Percentiles rank a stretch among this genome's conserved stretches.
Evolutionary conservation across 2,888 invertebrate genomes (phyloP).

Genomic region (Diploptera punctata): DNA sequence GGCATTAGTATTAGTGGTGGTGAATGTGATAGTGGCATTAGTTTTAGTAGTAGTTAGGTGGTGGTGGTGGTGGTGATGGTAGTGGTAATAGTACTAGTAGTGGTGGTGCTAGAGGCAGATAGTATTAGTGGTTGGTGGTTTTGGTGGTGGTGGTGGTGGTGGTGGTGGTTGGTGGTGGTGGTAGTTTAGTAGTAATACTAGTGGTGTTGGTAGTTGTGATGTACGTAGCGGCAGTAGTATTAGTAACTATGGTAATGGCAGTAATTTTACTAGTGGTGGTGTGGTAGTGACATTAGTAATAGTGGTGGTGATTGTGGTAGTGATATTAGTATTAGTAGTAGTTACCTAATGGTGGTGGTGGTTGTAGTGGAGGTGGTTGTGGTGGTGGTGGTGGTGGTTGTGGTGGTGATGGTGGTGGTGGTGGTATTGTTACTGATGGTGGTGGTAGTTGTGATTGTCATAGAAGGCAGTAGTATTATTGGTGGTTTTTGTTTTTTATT

Average conservation of each 20-base stretch:
- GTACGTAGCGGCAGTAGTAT: neutral
- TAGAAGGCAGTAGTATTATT: too few relatives aligned
- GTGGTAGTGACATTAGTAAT: neutral
- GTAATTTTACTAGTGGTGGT: neutral
- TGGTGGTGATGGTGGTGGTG: too few relatives aligned
- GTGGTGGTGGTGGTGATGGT: neutral
- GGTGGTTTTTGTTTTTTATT: too few relatives aligned
- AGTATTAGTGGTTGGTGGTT: neutral
- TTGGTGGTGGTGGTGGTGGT: neutral
- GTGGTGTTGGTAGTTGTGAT: too few relatives aligned
- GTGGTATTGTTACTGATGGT: neutral
- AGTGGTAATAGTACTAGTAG: too few relatives aligned
- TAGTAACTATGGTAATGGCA: neutral
- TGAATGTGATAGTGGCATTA: neutral
- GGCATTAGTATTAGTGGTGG: too few relatives aligned
- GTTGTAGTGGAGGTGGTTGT: too few relatives aligned
- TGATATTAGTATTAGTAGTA: too few relatives aligned
- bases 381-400: too few relatives aligned
- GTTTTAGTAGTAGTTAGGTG: neutral
- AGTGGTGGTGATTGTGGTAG: neutral
- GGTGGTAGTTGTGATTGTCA: too few relatives aligned
- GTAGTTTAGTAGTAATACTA: too few relatives aligned
- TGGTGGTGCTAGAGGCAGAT: too few relatives aligned
- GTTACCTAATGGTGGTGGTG: neutral
- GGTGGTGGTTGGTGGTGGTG: neutral